phyloP scores from a whole-genome alignment of 1,140 invertebrate species.

The Drosophila kurseongensis region DNA sequence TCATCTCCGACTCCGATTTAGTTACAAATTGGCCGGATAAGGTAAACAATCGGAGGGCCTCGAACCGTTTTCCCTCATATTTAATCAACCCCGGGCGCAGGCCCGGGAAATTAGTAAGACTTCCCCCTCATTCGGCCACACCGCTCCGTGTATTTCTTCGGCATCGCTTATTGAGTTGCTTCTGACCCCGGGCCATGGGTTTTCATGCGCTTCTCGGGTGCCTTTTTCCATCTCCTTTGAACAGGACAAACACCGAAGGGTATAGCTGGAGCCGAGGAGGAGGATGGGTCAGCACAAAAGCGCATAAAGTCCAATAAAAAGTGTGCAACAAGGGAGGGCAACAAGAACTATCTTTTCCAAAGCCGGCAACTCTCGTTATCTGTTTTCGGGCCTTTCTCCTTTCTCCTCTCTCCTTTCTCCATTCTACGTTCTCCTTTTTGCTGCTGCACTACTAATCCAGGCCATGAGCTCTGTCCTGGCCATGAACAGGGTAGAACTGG shows the following conservation, averaged over 20 bases:
- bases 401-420: conserved; percentile 22
- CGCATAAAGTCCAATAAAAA: conserved; percentile 83
- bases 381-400: conserved; percentile 66
- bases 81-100: conserved; percentile 66
- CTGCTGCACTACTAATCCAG: conserved; percentile 78
- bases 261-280: neutral
- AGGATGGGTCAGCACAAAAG: conserved; percentile 60
- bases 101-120: conserved; percentile 65
- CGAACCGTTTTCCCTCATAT: conserved; percentile 62
- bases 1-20: conserved; percentile 64
- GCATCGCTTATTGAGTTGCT: conserved; percentile 72
- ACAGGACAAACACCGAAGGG: conserved; percentile 56
- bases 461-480: conserved; percentile 49
- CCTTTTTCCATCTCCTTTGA: conserved; percentile 38
- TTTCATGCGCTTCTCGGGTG: conserved; percentile 54
- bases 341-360: conserved; percentile 76
- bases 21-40: conserved; percentile 73
- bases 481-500: conserved; percentile 16
- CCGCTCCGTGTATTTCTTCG: conserved; percentile 25
- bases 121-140: conserved; percentile 43
- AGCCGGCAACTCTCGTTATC: conserved; percentile 69
- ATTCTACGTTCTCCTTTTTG: conserved; percentile 40
- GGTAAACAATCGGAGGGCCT: conserved; percentile 41
- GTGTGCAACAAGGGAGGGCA: conserved; percentile 65
- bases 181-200: conserved; percentile 61